phyloP scores from a whole-genome alignment of 2,888 invertebrate species.

The Lamproptera curius region DNA sequence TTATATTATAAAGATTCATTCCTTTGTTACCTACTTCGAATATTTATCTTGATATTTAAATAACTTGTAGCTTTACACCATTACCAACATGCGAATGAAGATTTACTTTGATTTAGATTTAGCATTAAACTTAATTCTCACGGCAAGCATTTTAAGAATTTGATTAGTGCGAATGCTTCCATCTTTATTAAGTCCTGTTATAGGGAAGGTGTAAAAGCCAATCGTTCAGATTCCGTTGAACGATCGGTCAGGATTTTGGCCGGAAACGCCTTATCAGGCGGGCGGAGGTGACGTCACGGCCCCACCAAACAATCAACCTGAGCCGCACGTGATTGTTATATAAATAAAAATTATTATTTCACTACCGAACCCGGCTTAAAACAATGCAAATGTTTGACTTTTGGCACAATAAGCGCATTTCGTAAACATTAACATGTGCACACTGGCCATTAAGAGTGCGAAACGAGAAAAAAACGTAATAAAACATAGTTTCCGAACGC shows the following conservation, averaged over 20 bases:
- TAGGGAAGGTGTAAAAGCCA: no score
- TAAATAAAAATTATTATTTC: conserved; percentile 55
- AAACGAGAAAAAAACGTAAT: neutral
- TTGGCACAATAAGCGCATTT: conserved; percentile 32
- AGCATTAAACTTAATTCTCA: no score
- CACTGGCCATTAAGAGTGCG: conserved; percentile 1
- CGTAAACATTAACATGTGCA: conserved; percentile 23
- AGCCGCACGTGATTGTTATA: conserved; percentile 70
- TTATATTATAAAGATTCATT: no score
- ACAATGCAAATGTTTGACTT: conserved; percentile 61
- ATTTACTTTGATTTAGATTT: no score
- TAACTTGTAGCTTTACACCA: no score
- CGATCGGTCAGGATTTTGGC: conserved; percentile 52
- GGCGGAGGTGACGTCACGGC: conserved; percentile 67
- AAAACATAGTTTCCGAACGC: neutral
- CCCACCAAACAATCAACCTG: conserved; percentile 52
- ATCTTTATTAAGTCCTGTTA: no score
- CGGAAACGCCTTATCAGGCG: conserved; percentile 73
- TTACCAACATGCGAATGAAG: no score
- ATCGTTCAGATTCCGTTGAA: conserved; percentile 26
- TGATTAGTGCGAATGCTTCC: neutral
- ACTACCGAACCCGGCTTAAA: conserved; percentile 48
- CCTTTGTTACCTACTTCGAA: no score
- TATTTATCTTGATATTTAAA: neutral
- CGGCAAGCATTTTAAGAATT: no score